Evolutionary conservation across 2,797 vertebrate genomes (phyloP).

Genomic region (Avahi laniger): DNA sequence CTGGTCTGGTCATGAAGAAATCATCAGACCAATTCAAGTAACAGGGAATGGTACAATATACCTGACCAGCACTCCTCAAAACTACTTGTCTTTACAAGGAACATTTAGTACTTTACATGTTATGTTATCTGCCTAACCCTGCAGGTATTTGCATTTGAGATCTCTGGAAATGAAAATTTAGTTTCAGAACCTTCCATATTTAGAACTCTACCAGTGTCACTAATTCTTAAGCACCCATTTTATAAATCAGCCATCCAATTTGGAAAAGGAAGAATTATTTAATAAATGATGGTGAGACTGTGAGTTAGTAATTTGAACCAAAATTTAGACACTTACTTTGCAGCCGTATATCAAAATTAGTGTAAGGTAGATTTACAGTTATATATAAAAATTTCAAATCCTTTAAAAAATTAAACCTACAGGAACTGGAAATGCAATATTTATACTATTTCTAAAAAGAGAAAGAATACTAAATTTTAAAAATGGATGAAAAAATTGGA

Average conservation of each 20-base stretch:
- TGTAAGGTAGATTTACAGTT: background rate
- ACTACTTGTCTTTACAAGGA: background rate
- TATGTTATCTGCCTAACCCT: background rate
- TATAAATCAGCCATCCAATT: background rate
- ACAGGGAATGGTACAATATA: background rate
- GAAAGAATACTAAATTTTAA: background rate
- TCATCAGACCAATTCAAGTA: background rate
- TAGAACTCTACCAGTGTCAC: background rate
- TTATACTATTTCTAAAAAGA: background rate
- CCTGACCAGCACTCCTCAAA: background rate
- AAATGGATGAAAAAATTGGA: background rate
- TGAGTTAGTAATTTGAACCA: background rate
- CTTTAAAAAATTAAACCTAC: background rate
- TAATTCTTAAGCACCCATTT: background rate
- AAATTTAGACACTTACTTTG: background rate
- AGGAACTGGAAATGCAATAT: background rate
- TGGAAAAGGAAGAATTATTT: background rate
- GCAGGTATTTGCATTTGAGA: background rate
- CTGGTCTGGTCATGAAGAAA: background rate
- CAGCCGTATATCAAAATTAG: background rate
- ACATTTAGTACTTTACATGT: background rate
- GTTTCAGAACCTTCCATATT: background rate
- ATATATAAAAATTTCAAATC: background rate
- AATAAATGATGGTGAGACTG: background rate
- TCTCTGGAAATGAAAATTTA: background rate